Percentiles rank a stretch among this genome's conserved stretches.
These are phyloP conservation scores for Taurulus bubalis DNA, from an alignment of 2,113 vertebrate species.

Conservation along the genomic window DNA sequence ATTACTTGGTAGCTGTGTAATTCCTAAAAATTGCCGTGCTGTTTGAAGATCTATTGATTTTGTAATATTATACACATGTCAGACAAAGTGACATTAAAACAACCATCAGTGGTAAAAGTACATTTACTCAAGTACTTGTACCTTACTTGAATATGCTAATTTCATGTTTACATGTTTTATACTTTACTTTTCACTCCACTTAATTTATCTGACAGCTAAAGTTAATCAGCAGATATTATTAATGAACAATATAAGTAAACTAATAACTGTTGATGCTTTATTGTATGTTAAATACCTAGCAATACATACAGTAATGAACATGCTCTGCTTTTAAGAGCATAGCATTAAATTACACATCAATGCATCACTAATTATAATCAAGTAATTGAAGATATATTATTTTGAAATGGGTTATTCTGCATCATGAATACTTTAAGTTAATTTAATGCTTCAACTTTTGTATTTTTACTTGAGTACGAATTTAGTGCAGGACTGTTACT, in stretches of 20 bases:
- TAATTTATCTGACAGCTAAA: background rate
- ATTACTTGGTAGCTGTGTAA: background rate
- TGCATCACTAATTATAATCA: background rate
- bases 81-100: background rate
- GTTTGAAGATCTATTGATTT: background rate
- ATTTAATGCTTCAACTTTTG: background rate
- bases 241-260: background rate
- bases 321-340: background rate
- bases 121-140: background rate
- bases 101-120: background rate
- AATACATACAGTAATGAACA: background rate
- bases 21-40: background rate
- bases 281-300: background rate
- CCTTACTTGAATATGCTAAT: background rate
- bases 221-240: background rate
- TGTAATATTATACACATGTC: background rate
- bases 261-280: background rate
- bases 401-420: background rate
- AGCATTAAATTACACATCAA: background rate
- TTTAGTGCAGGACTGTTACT: background rate
- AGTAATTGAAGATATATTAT: background rate
- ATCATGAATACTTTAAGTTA: background rate
- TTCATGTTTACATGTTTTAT: background rate
- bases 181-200: background rate
- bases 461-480: background rate